Evolutionary conservation across 2,888 invertebrate species (phyloP).

Genomic region (Agrochola circellaris): DNA sequence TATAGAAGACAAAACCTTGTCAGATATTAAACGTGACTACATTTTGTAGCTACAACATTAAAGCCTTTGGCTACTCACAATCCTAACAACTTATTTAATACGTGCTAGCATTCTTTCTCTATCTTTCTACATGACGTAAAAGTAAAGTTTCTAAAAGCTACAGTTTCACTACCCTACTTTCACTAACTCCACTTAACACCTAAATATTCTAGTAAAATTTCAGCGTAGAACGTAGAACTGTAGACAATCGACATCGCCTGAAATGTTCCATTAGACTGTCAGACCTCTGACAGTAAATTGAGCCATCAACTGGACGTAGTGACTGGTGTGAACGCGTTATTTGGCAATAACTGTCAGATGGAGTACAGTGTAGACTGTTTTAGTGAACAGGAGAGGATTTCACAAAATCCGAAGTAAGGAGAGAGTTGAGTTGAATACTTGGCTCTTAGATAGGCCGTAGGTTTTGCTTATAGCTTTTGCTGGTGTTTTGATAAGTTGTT

Average conservation of each 20-base stretch:
- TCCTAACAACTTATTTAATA: background rate
- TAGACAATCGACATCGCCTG: slow-evolving; percentile 28
- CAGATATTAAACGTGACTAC: too few species aligned
- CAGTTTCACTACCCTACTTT: background rate
- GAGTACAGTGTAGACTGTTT: slow-evolving; percentile 22
- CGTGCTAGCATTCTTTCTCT: background rate
- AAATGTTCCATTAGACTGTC: slow-evolving; percentile 52
- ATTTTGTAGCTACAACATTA: background rate
- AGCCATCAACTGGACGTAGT: slow-evolving; percentile 45
- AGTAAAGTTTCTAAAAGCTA: background rate
- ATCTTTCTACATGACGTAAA: background rate
- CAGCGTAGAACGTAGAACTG: slow-evolving; percentile 11
- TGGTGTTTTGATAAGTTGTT: background rate
- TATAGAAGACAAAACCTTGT: too few species aligned
- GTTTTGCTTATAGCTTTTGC: background rate
- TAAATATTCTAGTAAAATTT: slow-evolving; percentile 44
- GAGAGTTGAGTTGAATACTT: background rate
- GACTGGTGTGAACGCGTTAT: slow-evolving; percentile 29
- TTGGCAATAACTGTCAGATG: slow-evolving; percentile 28
- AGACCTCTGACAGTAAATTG: slow-evolving; percentile 31
- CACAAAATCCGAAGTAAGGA: too few species aligned
- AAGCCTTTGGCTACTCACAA: background rate
- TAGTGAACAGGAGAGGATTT: background rate
- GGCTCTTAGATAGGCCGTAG: background rate
- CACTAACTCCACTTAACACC: slow-evolving; percentile 1